These are phyloP conservation scores for Drosophila chauvacae DNA, from an alignment of 1,140 invertebrate genomes.

Conservation along the genomic window DNA sequence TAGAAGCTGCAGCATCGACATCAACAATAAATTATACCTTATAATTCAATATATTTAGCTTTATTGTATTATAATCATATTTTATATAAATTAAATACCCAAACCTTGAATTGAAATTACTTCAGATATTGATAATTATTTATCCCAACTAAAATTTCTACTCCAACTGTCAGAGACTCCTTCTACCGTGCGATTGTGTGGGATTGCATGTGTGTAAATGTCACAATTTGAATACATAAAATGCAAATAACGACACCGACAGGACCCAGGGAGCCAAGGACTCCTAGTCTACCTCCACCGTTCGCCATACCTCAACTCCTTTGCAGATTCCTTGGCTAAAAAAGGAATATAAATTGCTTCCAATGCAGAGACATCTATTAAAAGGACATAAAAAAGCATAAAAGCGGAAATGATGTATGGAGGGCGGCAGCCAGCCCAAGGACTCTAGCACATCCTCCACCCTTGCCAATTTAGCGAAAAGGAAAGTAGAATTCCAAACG, in stretches of 20 bases:
- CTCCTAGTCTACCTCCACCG: slow-evolving; percentile 21
- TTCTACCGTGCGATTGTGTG: slow-evolving; percentile 12
- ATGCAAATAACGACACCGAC: slow-evolving; percentile 72
- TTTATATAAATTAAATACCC: no score
- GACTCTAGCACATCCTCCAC: slow-evolving; percentile 1
- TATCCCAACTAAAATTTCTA: neutral
- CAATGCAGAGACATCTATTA: slow-evolving; percentile 79
- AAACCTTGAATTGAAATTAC: no score
- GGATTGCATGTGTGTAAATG: slow-evolving; percentile 70
- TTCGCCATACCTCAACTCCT: slow-evolving; percentile 30
- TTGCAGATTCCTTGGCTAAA: slow-evolving; percentile 47
- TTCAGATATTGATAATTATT: neutral
- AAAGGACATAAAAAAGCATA: slow-evolving; percentile 78
- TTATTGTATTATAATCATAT: no score
- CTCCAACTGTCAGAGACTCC: slow-evolving; percentile 17
- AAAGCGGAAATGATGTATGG: slow-evolving; percentile 78
- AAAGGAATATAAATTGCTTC: slow-evolving; percentile 73
- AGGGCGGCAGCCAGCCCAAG: slow-evolving; percentile 26
- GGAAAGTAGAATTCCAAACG: slow-evolving; percentile 54
- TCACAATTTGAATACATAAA: slow-evolving; percentile 83
- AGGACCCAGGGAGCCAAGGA: slow-evolving; percentile 37
- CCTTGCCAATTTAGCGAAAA: slow-evolving; percentile 48
- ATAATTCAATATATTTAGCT: no score
- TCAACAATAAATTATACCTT: no score
- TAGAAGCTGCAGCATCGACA: no score